Base-by-base conservation (phyloP, 2,888 invertebrate species). In the Colletes collaris region DNA sequence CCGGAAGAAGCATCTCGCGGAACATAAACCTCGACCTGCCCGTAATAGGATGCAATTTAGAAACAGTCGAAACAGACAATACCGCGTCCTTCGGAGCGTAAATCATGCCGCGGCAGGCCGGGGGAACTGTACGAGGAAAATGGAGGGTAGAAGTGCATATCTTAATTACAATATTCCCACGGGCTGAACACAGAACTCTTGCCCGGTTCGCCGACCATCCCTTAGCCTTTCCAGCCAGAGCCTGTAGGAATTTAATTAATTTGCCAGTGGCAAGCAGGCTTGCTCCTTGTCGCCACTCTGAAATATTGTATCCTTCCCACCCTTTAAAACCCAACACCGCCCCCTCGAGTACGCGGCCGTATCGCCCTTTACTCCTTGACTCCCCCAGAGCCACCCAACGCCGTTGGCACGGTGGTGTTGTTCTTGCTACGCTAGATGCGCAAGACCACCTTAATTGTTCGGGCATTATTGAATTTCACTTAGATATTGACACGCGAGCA, bases 81-180 rank as follows among this genome's bases (percentile, higher is more conserved):
- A 81, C 84, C 76, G 79, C 70, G 85, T 81, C 83, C 84, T 75
- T 75, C 88, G 83, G 76, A 88, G 87, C 88, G 87, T 89, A 86
- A 90, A 90, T 90, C 87, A 89, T 86, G 71, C 80, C 79, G 68
- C 65, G 70, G 68, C 59, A 58, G 68, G 64, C 60, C 52, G 59
- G n/a, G 65, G 72, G 50, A 60, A 73, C 67, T 67, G 70, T 62
- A 58, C 69, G 77, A 85, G 88, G 81, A 89, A 85, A 88, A 84
- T 76, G 84, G 86, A 86, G 83, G 87, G 76, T 77, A 82, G 87
- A 86, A 91, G 89, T 90, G 89, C 90, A 91, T 90, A 91, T 91
- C 90, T 91, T 91, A 91, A 91, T 91, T 91, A 90, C 89, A 91
- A 90, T 90, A 91, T 91, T 90, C 91, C 90, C 90, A 89, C 87